Evolutionary conservation across 2,888 invertebrate genomes (phyloP).

Genomic region (Uropetala carovei): DNA sequence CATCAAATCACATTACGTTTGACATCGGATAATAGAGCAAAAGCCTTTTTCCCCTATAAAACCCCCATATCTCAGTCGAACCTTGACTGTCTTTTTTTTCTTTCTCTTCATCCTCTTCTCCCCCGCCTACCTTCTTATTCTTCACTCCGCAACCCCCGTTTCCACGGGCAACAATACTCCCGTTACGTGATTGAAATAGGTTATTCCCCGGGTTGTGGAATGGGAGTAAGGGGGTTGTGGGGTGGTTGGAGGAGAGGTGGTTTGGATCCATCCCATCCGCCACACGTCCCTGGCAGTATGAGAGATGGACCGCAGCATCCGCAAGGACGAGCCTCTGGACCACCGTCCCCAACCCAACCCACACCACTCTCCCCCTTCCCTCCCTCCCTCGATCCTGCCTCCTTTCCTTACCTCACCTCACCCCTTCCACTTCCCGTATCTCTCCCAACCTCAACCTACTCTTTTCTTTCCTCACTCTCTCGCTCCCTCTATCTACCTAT

Average conservation of each 20-base stretch:
- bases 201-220: neutral
- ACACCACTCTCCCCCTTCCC: too few relatives aligned
- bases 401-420: too few relatives aligned
- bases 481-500: too few relatives aligned
- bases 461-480: too few relatives aligned
- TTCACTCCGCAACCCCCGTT: neutral
- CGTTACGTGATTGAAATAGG: slow-evolving; percentile 53
- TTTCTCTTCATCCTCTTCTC: neutral
- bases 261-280: neutral
- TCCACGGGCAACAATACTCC: slow-evolving; percentile 51
- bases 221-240: neutral
- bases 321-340: slow-evolving; percentile 16
- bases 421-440: too few relatives aligned
- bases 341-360: neutral
- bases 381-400: too few relatives aligned
- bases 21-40: slow-evolving; percentile 18
- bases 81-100: neutral
- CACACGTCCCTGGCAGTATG: neutral
- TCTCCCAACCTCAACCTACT: too few relatives aligned
- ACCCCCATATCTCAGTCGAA: neutral
- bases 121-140: neutral
- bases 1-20: slow-evolving; percentile 32
- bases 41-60: neutral
- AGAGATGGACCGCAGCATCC: slow-evolving; percentile 40
- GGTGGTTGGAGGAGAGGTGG: neutral